Conservation (phyloP, 92 coral and sea anemone genomes). For the Virgularia gustaviana region DNA sequence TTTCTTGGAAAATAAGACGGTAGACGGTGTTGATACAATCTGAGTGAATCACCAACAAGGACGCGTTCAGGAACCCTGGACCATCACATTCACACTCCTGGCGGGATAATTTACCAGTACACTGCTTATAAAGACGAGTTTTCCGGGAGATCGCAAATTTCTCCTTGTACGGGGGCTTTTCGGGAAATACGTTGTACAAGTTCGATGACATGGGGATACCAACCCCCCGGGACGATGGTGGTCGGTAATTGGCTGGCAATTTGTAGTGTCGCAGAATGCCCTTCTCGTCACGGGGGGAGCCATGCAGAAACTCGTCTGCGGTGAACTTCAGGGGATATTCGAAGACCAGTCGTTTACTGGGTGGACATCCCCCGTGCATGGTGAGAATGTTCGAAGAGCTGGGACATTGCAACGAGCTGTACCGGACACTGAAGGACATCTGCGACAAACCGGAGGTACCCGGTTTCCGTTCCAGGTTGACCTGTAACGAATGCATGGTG, state of each 20-base stretch:
- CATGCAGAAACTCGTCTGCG: slow-evolving; percentile 50
- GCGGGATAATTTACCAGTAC: slow-evolving; percentile 61
- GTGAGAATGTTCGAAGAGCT: slow-evolving; percentile 59
- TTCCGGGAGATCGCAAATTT: slow-evolving; percentile 66
- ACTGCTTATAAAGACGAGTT: slow-evolving; percentile 85
- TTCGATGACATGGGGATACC: slow-evolving; percentile 87
- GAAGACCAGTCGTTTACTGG: slow-evolving; percentile 68
- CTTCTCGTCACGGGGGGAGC: slow-evolving; percentile 57
- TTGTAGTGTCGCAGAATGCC: slow-evolving; percentile 63
- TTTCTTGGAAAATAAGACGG: slow-evolving; percentile 69
- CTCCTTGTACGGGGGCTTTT: slow-evolving; percentile 75
- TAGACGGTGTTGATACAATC: slow-evolving; percentile 85
- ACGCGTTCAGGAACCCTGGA: slow-evolving; percentile 53
- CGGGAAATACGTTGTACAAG: slow-evolving; percentile 83
- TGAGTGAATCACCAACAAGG: slow-evolving; percentile 69
- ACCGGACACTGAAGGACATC: slow-evolving; percentile 56
- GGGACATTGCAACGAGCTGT: slow-evolving; percentile 71
- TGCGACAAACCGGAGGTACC: slow-evolving; percentile 71
- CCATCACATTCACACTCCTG: slow-evolving; percentile 75
- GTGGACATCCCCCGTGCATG: slow-evolving; percentile 90
- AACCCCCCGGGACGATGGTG: slow-evolving; percentile 89
- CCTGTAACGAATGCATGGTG: slow-evolving; percentile 56
- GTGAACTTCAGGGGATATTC: slow-evolving; percentile 62
- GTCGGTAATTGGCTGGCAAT: slow-evolving; percentile 84
- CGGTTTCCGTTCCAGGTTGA: slow-evolving; percentile 62